A percentile compares a stretch with the other conserved stretches of the same genome.
These are phyloP conservation scores for Pavo muticus DNA, from an alignment of 2,113 vertebrate species.

Conservation along the genomic window DNA sequence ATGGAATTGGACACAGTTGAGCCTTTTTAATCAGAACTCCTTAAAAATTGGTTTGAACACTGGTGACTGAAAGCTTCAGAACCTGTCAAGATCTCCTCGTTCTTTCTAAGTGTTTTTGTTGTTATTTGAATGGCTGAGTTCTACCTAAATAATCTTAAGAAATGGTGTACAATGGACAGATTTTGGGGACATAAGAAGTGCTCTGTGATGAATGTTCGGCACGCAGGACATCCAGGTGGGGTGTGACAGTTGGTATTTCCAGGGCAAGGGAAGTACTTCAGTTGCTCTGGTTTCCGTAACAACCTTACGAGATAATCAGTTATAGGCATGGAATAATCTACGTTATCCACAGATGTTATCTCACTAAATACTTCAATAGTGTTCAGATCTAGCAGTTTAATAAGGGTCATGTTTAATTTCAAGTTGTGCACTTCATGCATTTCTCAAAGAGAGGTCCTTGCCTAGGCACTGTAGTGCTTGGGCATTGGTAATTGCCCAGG, in stretches of 20 bases:
- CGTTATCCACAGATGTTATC: too few relatives aligned
- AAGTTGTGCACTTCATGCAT: background rate
- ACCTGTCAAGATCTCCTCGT: background rate
- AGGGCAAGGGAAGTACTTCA: background rate
- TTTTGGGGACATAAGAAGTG: background rate
- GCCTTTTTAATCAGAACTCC: background rate
- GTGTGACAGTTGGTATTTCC: accelerated
- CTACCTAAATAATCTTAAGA: background rate
- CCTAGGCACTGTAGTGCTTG: background rate
- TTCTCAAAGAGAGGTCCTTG: background rate
- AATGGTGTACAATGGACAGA: background rate
- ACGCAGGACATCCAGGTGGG: background rate
- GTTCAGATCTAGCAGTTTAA: background rate
- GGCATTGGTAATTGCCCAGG: background rate
- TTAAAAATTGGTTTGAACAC: background rate
- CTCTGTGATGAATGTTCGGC: background rate
- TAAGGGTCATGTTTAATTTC: background rate
- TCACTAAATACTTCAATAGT: background rate
- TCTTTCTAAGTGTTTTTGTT: background rate
- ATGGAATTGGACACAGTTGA: background rate
- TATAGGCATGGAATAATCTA: background rate
- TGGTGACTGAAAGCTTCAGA: background rate
- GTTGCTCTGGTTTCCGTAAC: background rate
- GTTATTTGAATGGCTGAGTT: background rate
- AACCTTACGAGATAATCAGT: background rate